phyloP scores from a whole-genome alignment of 2,113 vertebrate species.

The Odontesthes bonariensis region DNA sequence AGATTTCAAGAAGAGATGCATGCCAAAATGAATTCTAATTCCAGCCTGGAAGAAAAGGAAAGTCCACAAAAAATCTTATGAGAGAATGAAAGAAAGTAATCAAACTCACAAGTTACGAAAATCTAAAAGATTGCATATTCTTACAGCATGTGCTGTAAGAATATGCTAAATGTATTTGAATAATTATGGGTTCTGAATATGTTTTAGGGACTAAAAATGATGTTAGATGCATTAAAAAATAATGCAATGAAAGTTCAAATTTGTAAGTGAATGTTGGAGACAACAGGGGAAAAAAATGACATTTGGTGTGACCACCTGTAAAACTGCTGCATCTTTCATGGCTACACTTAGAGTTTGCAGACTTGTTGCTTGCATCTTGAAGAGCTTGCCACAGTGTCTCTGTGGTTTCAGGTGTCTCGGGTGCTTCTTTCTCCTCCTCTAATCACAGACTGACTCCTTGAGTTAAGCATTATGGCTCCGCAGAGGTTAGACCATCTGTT shows the following conservation, averaged over 20 bases:
- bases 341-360: not conserved
- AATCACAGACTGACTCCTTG: not conserved
- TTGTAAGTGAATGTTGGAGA: not conserved
- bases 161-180: too few relatives aligned
- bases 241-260: too few relatives aligned
- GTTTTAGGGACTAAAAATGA: not conserved
- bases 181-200: not conserved
- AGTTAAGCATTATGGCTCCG: not conserved
- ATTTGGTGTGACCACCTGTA: too few relatives aligned
- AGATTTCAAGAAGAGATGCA: too few relatives aligned
- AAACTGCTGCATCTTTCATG: too few relatives aligned
- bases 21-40: too few relatives aligned
- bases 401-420: slow-evolving; percentile 15
- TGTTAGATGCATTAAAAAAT: too few relatives aligned
- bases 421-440: slow-evolving; percentile 6
- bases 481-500: slow-evolving; percentile 8
- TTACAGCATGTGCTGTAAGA: too few relatives aligned
- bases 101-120: too few relatives aligned
- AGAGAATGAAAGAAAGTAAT: too few relatives aligned
- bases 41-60: not conserved
- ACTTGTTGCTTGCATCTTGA: not conserved
- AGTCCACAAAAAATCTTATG: too few relatives aligned
- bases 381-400: not conserved
- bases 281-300: not conserved
- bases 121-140: too few relatives aligned